Conservation (phyloP, 1,140 invertebrate genomes). For the Brachionus sp. region DNA sequence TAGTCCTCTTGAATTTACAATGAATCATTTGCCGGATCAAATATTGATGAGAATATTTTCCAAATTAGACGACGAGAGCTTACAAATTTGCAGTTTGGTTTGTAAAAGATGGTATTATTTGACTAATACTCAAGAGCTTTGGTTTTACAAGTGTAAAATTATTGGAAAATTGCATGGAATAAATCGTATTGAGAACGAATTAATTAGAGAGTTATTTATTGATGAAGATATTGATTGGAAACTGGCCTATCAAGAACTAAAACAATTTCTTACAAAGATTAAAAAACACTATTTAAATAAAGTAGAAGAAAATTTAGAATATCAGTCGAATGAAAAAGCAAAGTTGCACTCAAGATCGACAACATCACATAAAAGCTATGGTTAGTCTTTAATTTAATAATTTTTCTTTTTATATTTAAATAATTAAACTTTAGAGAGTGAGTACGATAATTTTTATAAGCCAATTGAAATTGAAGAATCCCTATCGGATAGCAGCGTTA, state of each 20-base stretch:
- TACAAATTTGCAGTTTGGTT: not conserved
- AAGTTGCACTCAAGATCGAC: not conserved
- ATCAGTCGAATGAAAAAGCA: not conserved
- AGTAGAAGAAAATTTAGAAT: not conserved
- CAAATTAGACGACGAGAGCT: not conserved
- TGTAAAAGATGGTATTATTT: constrained; percentile 44
- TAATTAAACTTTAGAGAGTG: not conserved
- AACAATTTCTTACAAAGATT: not conserved
- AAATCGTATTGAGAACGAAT: not conserved
- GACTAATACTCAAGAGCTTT: not conserved
- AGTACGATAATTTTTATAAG: constrained; percentile 23
- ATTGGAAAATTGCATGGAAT: not conserved
- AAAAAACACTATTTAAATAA: not conserved
- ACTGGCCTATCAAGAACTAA: constrained; percentile 5
- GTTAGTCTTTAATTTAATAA: not conserved
- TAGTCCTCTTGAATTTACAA: not conserved
- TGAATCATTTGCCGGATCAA: constrained; percentile 24
- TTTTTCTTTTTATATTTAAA: not conserved
- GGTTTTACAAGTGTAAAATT: constrained; percentile 33
- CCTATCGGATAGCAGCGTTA: not conserved
- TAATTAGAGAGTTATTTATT: not conserved
- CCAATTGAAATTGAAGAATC: not conserved
- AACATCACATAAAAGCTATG: not conserved
- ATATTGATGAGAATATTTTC: constrained; percentile 37
- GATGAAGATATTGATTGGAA: constrained; percentile 43